A percentile compares a stretch with the other conserved stretches of the same genome.
These are phyloP conservation scores for Sminthurides bifidus DNA, from an alignment of 1,140 invertebrate genomes.

Conservation along the genomic window DNA sequence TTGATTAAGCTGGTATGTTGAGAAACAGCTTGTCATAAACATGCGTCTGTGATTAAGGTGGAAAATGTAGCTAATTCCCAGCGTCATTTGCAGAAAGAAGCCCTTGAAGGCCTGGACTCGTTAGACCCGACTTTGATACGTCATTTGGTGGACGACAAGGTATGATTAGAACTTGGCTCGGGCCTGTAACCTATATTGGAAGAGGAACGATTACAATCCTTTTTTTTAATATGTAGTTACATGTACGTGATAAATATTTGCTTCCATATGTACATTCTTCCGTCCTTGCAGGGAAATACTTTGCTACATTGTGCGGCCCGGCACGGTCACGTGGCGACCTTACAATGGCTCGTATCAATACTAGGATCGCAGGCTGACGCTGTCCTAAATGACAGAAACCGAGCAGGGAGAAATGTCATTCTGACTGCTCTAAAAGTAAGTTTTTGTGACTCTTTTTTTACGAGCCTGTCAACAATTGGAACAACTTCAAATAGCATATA, in stretches of 20 bases:
- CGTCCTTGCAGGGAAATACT: slow-evolving; percentile 35
- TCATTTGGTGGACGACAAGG: slow-evolving; percentile 38
- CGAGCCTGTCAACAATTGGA: background rate
- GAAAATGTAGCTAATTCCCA: background rate
- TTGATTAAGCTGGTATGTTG: slow-evolving; percentile 36
- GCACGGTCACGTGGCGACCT: slow-evolving; percentile 35
- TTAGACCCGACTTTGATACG: slow-evolving; percentile 39
- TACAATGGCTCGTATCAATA: slow-evolving; percentile 36
- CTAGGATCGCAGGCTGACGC: slow-evolving; percentile 33
- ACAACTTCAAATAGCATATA: background rate
- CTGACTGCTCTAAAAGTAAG: slow-evolving; percentile 38
- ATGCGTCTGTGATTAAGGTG: too few species aligned
- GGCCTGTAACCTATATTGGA: too few species aligned
- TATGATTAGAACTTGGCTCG: background rate
- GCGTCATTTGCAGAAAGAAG: slow-evolving; percentile 32
- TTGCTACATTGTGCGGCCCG: slow-evolving; percentile 37
- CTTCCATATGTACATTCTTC: background rate
- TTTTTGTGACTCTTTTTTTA: background rate
- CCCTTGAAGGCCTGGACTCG: slow-evolving; percentile 37
- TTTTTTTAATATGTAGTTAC: background rate
- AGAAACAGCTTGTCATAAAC: too few species aligned
- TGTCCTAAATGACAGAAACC: slow-evolving; percentile 38
- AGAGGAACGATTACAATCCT: too few species aligned
- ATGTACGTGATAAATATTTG: background rate
- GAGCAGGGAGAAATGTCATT: slow-evolving; percentile 37